Evolutionary conservation across 2,113 vertebrate genomes (phyloP).

Genomic region (Vanacampus margaritifer): DNA sequence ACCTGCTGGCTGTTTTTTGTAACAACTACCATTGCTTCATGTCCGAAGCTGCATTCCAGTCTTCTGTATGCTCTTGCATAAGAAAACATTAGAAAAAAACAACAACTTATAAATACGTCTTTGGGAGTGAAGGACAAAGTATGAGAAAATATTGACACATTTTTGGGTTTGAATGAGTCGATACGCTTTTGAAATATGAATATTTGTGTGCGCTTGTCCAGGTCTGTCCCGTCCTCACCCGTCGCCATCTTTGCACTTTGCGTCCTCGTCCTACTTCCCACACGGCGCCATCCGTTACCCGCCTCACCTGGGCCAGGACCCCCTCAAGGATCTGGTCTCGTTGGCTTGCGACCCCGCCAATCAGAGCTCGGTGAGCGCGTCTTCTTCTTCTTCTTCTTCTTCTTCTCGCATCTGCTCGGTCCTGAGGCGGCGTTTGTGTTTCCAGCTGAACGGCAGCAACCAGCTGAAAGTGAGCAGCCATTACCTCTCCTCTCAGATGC

Average conservation of each 20-base stretch:
- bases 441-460: constrained; percentile 89
- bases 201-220: constrained; percentile 46
- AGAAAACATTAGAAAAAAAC: no score
- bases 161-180: no score
- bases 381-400: no score
- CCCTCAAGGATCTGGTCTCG: constrained; percentile 93
- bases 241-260: constrained; percentile 90
- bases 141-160: no score
- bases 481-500: constrained; percentile 91
- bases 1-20: no score
- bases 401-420: neutral
- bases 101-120: no score
- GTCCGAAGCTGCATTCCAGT: no score
- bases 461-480: constrained; percentile 90
- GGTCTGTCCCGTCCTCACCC: constrained; percentile 90
- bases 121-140: no score
- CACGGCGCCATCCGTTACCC: constrained; percentile 95
- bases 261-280: constrained; percentile 87
- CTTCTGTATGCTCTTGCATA: no score
- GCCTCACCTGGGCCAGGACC: constrained; percentile 93
- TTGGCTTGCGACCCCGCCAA: constrained; percentile 93
- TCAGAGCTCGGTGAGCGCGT: constrained; percentile 69
- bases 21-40: no score
- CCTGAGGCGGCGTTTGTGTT: neutral
- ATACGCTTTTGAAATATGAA: no score